phyloP scores from a whole-genome alignment of 2,797 vertebrate species.

The Cuniculus paca region DNA sequence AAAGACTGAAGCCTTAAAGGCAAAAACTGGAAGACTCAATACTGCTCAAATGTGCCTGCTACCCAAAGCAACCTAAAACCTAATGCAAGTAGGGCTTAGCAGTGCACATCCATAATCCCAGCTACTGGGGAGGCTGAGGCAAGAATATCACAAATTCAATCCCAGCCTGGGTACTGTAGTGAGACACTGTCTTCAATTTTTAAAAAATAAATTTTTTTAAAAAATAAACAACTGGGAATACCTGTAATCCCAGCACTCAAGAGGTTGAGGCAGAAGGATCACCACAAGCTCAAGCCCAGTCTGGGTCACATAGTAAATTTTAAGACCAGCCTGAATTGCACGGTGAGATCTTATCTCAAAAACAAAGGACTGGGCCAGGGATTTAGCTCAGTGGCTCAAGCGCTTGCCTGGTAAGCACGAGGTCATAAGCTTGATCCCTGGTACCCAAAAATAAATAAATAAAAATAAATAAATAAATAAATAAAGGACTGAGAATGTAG shows the following conservation, averaged over 20 bases:
- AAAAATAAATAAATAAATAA: no score
- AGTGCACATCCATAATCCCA: background rate
- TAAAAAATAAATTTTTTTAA: no score
- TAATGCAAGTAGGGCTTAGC: background rate
- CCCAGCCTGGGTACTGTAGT: background rate
- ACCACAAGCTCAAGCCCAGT: background rate
- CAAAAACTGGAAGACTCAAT: background rate
- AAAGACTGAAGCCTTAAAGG: background rate
- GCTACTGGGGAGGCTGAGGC: background rate
- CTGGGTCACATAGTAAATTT: background rate
- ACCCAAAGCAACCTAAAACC: background rate
- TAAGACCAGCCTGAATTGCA: background rate
- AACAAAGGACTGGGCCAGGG: no score
- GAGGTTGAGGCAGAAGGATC: background rate
- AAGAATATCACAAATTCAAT: background rate
- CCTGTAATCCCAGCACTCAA: background rate
- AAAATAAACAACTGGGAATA: no score
- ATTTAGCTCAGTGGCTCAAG: no score
- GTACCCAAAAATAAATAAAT: no score
- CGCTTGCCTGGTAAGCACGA: no score
- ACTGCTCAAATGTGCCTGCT: background rate
- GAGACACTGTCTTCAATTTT: background rate
- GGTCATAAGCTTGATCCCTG: no score
- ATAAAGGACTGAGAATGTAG: background rate
- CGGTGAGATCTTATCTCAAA: background rate